A percentile compares a stretch with the other conserved stretches of the same genome.
Evolutionary conservation across 1,140 invertebrate species (phyloP).

Genomic region (Meloidogyne floridensis): DNA sequence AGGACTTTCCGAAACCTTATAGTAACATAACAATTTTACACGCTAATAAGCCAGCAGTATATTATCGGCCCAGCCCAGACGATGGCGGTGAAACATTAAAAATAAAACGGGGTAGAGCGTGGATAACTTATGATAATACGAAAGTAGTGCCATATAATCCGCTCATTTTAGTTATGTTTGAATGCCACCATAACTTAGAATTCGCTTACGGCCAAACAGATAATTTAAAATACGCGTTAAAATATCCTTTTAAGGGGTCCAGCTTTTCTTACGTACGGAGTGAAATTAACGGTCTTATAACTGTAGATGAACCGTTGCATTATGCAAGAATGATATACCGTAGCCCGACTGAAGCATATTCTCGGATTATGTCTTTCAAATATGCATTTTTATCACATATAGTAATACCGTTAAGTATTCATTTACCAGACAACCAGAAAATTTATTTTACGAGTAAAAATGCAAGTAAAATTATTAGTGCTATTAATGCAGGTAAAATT

Average conservation of each 20-base stretch:
- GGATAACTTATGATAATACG: background rate
- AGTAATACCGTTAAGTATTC: background rate
- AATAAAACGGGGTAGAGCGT: background rate
- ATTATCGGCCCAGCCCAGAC: background rate
- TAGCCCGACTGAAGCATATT: background rate
- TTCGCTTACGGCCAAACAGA: background rate
- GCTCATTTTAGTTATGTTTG: too few species aligned
- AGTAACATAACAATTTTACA: background rate
- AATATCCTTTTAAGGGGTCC: background rate
- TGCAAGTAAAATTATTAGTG: background rate
- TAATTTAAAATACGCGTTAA: background rate
- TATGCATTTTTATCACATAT: background rate
- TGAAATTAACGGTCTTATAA: background rate
- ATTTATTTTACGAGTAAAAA: background rate
- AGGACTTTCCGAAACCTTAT: conserved; percentile 3
- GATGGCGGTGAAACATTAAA: background rate
- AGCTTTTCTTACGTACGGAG: background rate
- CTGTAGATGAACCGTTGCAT: background rate
- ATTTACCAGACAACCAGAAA: background rate
- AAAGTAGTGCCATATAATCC: too few species aligned
- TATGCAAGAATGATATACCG: conserved; percentile 14
- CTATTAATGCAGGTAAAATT: too few species aligned
- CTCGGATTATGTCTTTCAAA: background rate
- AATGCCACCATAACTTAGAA: conserved; percentile 3
- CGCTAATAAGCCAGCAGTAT: background rate